Percentiles rank a stretch among this genome's conserved stretches.
Conservation (phyloP, 2,888 invertebrate species). For the Dicranocentrus wangi region DNA sequence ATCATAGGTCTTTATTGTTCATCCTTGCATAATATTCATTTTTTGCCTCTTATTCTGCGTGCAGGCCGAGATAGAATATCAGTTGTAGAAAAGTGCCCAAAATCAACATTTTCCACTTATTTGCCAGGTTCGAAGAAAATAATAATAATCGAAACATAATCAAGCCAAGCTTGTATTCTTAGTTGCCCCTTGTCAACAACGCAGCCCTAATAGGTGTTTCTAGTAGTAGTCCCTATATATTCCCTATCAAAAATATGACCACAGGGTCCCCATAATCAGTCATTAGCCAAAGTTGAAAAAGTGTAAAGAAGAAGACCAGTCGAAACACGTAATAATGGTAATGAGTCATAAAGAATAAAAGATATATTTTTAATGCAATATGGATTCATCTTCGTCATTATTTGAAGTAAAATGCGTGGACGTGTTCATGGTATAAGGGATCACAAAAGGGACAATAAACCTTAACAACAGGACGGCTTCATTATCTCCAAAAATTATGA, state of each 20-base stretch:
- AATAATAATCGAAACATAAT: too few species aligned
- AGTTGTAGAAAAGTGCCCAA: too few species aligned
- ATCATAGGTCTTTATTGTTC: constrained; percentile 38
- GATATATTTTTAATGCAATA: neutral
- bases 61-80: too few species aligned
- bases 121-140: too few species aligned
- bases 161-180: too few species aligned
- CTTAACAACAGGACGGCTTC: too few species aligned
- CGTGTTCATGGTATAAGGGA: neutral
- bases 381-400: neutral
- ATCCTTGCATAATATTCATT: constrained; percentile 57
- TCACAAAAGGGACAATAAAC: neutral
- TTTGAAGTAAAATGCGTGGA: constrained; percentile 14
- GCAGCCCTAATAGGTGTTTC: too few species aligned
- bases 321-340: neutral
- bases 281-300: constrained; percentile 2
- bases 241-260: constrained; percentile 12
- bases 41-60: neutral
- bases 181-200: too few species aligned
- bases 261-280: constrained; percentile 4
- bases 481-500: too few species aligned
- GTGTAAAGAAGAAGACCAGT: neutral
- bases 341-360: constrained; percentile 5
- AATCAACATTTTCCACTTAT: too few species aligned
- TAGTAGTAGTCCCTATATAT: too few species aligned